Base-by-base conservation (phyloP, 2,888 invertebrate species). In the Slavum lentiscoides region DNA sequence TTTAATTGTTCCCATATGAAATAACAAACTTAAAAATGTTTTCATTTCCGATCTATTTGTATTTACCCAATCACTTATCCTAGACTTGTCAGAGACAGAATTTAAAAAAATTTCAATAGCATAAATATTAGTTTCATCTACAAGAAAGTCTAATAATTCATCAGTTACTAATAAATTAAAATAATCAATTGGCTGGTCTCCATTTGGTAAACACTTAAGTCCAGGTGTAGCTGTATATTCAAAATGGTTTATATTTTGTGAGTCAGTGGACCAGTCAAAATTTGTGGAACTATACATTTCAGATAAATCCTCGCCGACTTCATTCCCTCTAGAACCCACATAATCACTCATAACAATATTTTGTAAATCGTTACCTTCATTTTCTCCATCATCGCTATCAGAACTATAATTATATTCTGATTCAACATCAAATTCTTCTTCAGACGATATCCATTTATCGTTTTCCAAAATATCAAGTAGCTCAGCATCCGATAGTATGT, bases 1-100 rank as follows among this genome's bases (percentile, higher is more conserved):
- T 74, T 74, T 73, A 66, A 73, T 66, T 49, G 23, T 73, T 37
- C 67, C 81, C 58, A 67, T 81, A 49, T 81, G 81, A 55, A 81
- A 66, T 58, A 73, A 30, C 11, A 73, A 73, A 39, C 66, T 66
- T 61, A 81, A 68, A 61, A 81, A 81, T 37, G 68, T 68, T 68
- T 74, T 81, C 39, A 81, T 58, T 61, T 81, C 68, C 9, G 19
- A 19, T 61, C 61, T 73, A 73, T 73, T 17, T 23, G 72, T 73
- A 49, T 61, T 19, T 43, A 73, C 61, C 72, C 72, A 61, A 9
- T 73, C 19, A 2, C 4, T 43, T 1, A 73, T 73, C 43, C 72
- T 73, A 49, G 72, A 15, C 6, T 59, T 61, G 59, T 73, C 43
- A 61, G 43, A 21, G 15, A 23, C 21, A 55, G 61, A 43, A 61